phyloP scores from a whole-genome alignment of 1,140 invertebrate species.

The Hormaphis cornu region DNA sequence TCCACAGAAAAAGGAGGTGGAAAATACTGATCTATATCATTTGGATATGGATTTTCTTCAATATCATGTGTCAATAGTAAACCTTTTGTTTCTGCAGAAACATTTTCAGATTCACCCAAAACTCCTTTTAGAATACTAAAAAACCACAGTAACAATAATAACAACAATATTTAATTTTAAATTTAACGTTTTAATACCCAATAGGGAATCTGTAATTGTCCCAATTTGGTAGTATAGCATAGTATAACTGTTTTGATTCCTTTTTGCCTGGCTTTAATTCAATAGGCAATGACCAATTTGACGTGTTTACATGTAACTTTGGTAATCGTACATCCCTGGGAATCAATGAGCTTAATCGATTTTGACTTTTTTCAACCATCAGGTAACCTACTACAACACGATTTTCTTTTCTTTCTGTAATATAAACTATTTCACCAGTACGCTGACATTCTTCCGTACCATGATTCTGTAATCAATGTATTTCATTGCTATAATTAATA shows the following conservation, averaged over 20 bases:
- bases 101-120: conserved; percentile 62
- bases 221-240: conserved; percentile 62
- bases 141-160: conserved; percentile 1
- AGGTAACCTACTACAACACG: conserved; percentile 57
- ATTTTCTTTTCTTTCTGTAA: conserved; percentile 47
- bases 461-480: not conserved
- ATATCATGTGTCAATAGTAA: conserved; percentile 70
- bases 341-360: conserved; percentile 52
- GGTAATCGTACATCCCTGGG: conserved; percentile 66
- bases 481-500: not conserved
- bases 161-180: no score
- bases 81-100: conserved; percentile 65
- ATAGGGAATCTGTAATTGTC: conserved; percentile 45
- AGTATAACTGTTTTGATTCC: conserved; percentile 54
- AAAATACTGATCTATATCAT: conserved; percentile 50
- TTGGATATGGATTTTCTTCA: conserved; percentile 56
- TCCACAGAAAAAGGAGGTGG: conserved; percentile 51
- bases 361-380: conserved; percentile 50
- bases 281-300: conserved; percentile 49
- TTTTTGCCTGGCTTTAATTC: conserved; percentile 48
- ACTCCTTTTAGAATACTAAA: conserved; percentile 52
- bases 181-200: conserved; percentile 43
- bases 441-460: conserved; percentile 2
- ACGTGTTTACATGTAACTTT: conserved; percentile 54
- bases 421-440: conserved; percentile 27